Evolutionary conservation across 1,140 invertebrate species (phyloP).

Genomic region (Diorhabda sublineata): DNA sequence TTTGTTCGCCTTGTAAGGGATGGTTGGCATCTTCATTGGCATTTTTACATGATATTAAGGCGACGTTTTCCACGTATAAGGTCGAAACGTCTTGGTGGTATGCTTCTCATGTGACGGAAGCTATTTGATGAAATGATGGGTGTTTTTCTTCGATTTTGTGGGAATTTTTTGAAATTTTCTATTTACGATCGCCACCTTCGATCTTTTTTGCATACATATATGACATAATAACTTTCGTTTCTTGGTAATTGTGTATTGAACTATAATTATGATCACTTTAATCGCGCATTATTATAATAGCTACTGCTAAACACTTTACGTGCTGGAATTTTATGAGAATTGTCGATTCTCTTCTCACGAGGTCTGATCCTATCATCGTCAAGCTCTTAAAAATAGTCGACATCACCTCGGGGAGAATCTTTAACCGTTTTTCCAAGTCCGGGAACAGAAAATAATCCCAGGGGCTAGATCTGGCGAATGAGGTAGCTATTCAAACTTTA

Average conservation of each 20-base stretch:
- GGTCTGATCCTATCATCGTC: too few relatives aligned
- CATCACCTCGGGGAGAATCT: too few relatives aligned
- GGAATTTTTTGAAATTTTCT: conserved; percentile 27
- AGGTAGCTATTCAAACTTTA: not conserved
- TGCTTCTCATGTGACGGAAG: conserved; percentile 32
- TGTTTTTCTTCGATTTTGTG: conserved; percentile 25
- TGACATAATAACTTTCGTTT: too few relatives aligned
- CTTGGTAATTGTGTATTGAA: too few relatives aligned
- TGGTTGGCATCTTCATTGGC: conserved; percentile 32
- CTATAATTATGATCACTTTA: too few relatives aligned
- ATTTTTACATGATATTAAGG: conserved; percentile 34
- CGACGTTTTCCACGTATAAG: conserved; percentile 24
- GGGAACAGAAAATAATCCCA: not conserved
- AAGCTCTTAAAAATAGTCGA: too few relatives aligned
- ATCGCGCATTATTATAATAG: too few relatives aligned
- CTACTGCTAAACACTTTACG: too few relatives aligned
- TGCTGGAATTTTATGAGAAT: too few relatives aligned
- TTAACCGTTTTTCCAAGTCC: too few relatives aligned
- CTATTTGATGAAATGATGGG: conserved; percentile 21
- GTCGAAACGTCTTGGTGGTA: conserved; percentile 23
- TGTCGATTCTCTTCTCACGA: too few relatives aligned
- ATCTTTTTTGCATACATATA: conserved; percentile 26
- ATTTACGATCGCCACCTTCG: conserved; percentile 22
- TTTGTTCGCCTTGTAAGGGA: conserved; percentile 24
- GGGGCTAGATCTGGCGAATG: not conserved